Percentiles rank a stretch among this genome's conserved stretches.
Conservation (phyloP, 2,113 vertebrate species). For the Sprattus sprattus region DNA sequence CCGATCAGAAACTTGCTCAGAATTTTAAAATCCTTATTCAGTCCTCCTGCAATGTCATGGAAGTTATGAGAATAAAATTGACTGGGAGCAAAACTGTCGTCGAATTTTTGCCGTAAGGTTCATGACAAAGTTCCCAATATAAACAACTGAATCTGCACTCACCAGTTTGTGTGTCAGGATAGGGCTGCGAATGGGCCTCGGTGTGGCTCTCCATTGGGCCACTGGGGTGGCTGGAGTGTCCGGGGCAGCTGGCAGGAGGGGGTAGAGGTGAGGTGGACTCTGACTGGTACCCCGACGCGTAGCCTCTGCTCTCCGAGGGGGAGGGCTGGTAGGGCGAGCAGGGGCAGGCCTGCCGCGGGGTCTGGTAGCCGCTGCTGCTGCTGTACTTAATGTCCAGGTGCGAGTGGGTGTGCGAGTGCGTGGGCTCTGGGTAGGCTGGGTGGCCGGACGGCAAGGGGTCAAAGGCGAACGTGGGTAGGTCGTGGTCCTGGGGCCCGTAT, state of each 20-base stretch:
- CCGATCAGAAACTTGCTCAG: not conserved
- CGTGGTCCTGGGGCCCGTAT: constrained; percentile 69
- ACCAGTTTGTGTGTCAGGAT: constrained; percentile 46
- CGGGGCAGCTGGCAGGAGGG: constrained; percentile 54
- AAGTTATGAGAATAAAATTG: constrained; percentile 24
- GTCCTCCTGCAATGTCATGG: not conserved
- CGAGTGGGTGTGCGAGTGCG: constrained; percentile 67
- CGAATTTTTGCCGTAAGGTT: not conserved
- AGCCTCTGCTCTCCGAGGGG: constrained; percentile 74
- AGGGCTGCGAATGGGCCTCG: constrained; percentile 39
- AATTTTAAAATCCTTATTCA: not conserved
- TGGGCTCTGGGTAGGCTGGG: constrained; percentile 67
- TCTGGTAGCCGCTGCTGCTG: constrained; percentile 74
- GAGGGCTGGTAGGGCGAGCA: constrained; percentile 75
- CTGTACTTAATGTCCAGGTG: constrained; percentile 80
- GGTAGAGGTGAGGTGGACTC: constrained; percentile 75
- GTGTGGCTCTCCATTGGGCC: constrained; percentile 40
- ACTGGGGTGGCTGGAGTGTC: constrained; percentile 52
- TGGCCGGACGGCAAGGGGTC: constrained; percentile 75
- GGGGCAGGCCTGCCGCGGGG: constrained; percentile 67
- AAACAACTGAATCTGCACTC: not conserved
- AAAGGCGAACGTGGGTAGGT: constrained; percentile 69
- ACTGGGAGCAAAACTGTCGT: no score
- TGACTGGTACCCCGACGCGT: constrained; percentile 75
- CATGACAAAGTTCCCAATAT: not conserved